Evolutionary conservation across 2,888 invertebrate genomes (phyloP).

Genomic region (Rhagophthalmus giganteus): DNA sequence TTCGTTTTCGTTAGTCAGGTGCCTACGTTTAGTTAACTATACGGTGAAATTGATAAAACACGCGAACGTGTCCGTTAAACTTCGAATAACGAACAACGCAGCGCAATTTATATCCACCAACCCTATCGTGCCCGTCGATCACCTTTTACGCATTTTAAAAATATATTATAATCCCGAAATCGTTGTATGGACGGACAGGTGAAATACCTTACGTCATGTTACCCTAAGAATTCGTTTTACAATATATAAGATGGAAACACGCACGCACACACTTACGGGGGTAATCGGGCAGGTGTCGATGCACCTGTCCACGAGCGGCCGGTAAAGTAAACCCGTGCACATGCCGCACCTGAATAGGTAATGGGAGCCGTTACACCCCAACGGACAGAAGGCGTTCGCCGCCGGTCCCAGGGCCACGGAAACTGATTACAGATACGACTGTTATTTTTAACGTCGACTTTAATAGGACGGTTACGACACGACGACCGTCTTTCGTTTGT

Average conservation of each 20-base stretch:
- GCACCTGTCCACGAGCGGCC: slow-evolving; percentile 46
- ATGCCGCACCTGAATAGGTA: slow-evolving; percentile 49
- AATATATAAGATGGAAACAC: slow-evolving; percentile 18
- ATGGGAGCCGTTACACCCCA: slow-evolving; percentile 47
- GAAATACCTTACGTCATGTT: slow-evolving; percentile 16
- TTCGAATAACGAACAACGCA: no score
- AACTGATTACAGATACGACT: slow-evolving; percentile 32
- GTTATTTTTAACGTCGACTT: slow-evolving; percentile 30
- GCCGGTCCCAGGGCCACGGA: slow-evolving; percentile 29
- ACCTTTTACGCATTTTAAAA: slow-evolving; percentile 12
- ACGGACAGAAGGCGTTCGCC: slow-evolving; percentile 39
- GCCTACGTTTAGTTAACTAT: no score
- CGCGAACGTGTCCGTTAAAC: no score
- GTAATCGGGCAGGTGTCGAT: slow-evolving; percentile 45
- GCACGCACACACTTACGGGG: slow-evolving; percentile 31
- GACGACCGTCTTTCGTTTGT: no score
- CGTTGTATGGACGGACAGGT: slow-evolving; percentile 25
- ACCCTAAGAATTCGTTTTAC: slow-evolving; percentile 23
- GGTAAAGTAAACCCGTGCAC: slow-evolving; percentile 40
- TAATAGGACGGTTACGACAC: slow-evolving; percentile 15
- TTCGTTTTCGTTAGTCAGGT: not conserved
- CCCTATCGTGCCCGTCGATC: not conserved
- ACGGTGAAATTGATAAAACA: no score
- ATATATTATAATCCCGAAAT: slow-evolving; percentile 18
- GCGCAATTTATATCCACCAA: no score